These are phyloP conservation scores for Sarcoramphus papa DNA, from an alignment of 2,797 vertebrate genomes.

Conservation along the genomic window DNA sequence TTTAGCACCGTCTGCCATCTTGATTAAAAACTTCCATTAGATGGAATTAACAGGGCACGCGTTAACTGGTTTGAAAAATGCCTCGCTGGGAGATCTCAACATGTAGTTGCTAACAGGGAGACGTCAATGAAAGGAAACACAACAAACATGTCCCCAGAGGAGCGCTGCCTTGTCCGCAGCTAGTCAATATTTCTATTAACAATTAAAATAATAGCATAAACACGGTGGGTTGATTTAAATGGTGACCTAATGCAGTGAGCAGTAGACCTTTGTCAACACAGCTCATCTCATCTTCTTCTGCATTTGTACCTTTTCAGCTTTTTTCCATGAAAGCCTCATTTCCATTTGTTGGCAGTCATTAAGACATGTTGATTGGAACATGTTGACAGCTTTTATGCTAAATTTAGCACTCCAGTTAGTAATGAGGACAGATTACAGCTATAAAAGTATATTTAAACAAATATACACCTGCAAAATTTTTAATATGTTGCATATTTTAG, in stretches of 20 bases:
- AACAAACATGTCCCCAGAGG: not conserved
- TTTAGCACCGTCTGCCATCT: not conserved
- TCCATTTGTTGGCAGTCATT: slow-evolving; percentile 21
- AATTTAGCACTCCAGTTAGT: slow-evolving; percentile 34
- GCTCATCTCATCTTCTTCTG: not conserved
- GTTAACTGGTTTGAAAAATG: not conserved
- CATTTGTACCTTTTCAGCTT: not conserved
- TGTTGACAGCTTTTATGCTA: slow-evolving; percentile 6
- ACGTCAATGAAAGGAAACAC: not conserved
- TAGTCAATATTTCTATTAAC: not conserved
- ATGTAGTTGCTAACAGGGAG: not conserved
- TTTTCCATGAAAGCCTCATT: not conserved
- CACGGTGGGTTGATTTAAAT: not conserved
- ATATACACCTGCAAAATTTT: not conserved
- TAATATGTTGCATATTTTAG: not conserved
- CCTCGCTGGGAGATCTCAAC: not conserved
- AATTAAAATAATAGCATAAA: not conserved
- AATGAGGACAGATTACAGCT: slow-evolving; percentile 13
- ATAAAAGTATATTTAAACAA: slow-evolving; percentile 14
- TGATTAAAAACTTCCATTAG: slow-evolving; percentile 45
- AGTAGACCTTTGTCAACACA: not conserved
- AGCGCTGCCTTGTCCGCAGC: not conserved
- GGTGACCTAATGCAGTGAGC: not conserved
- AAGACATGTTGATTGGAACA: slow-evolving; percentile 15
- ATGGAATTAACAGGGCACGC: not conserved